Percentiles rank a stretch among this genome's conserved stretches.
Evolutionary conservation across 1,140 invertebrate genomes (phyloP).

Genomic region (Galleria mellonella): DNA sequence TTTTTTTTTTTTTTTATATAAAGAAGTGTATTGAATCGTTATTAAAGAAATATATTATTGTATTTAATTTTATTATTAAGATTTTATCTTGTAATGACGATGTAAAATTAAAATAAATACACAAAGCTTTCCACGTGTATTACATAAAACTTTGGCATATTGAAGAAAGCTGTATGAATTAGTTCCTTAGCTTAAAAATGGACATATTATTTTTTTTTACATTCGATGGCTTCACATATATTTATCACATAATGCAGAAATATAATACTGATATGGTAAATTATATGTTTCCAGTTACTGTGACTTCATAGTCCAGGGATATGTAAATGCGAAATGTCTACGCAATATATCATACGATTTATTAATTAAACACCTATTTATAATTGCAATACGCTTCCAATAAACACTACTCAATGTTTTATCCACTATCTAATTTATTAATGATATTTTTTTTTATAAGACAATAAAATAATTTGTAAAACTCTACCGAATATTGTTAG

Average conservation of each 20-base stretch:
- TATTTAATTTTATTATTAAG: too few species aligned
- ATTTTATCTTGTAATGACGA: too few species aligned
- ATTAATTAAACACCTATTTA: constrained; percentile 32
- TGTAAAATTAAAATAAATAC: too few species aligned
- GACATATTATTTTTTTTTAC: constrained; percentile 1
- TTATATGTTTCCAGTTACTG: background rate
- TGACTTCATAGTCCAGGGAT: constrained; percentile 18
- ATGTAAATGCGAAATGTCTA: constrained; percentile 31
- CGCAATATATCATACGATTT: constrained; percentile 18
- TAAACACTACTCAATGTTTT: constrained; percentile 39
- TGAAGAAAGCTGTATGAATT: too few species aligned
- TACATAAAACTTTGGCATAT: too few species aligned
- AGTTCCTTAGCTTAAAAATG: too few species aligned
- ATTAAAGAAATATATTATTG: too few species aligned
- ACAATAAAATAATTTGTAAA: constrained; percentile 64
- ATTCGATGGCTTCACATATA: constrained; percentile 5
- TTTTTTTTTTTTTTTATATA: too few species aligned
- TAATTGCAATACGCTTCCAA: constrained; percentile 43
- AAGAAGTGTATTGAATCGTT: too few species aligned
- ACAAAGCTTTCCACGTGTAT: too few species aligned
- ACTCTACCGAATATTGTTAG: constrained; percentile 64
- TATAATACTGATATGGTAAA: constrained; percentile 8
- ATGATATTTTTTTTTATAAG: constrained; percentile 41
- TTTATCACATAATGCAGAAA: too few species aligned
- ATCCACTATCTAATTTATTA: constrained; percentile 36